These are phyloP conservation scores for Prosopocoilus inquinatus DNA, from an alignment of 2,888 invertebrate genomes.

Conservation along the genomic window DNA sequence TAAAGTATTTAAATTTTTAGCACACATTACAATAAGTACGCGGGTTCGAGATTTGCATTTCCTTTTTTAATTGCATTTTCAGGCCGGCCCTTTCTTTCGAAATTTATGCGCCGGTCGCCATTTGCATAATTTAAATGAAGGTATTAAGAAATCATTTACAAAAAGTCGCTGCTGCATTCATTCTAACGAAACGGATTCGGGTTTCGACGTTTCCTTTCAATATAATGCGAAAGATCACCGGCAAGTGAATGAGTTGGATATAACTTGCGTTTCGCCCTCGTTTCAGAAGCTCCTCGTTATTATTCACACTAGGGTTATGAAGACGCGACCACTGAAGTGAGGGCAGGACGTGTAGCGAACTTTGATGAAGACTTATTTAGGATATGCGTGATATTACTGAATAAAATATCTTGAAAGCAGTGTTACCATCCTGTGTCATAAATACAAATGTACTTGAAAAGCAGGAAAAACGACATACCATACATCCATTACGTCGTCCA, in stretches of 20 bases:
- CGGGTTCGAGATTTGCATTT: constrained; percentile 22
- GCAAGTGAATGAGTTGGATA: constrained; percentile 1
- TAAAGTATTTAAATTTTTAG: constrained; percentile 2
- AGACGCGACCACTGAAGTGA: constrained; percentile 30
- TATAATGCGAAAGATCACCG: not conserved
- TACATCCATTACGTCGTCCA: not conserved
- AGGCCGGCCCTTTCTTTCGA: constrained; percentile 22
- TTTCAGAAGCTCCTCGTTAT: constrained; percentile 31
- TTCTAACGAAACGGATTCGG: not conserved
- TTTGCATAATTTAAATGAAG: constrained; percentile 32
- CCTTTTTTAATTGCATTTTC: constrained; percentile 28
- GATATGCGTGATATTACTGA: constrained; percentile 28
- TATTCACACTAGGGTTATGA: constrained; percentile 37
- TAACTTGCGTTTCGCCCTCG: constrained; percentile 4
- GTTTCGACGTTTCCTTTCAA: not conserved
- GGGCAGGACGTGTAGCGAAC: constrained; percentile 31
- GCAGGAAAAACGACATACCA: not conserved
- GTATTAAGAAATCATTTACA: constrained; percentile 31
- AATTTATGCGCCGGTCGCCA: constrained; percentile 27
- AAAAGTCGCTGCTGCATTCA: not conserved
- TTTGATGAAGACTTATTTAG: constrained; percentile 32
- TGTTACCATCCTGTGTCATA: not conserved
- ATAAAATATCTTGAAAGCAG: constrained; percentile 1
- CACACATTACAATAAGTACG: constrained; percentile 5
- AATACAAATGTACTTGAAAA: constrained; percentile 1